Evolutionary conservation across 2,797 vertebrate species (phyloP), one percentile per base, ranked within the genome.

Genomic region (Alfaro cultratus): DNA sequence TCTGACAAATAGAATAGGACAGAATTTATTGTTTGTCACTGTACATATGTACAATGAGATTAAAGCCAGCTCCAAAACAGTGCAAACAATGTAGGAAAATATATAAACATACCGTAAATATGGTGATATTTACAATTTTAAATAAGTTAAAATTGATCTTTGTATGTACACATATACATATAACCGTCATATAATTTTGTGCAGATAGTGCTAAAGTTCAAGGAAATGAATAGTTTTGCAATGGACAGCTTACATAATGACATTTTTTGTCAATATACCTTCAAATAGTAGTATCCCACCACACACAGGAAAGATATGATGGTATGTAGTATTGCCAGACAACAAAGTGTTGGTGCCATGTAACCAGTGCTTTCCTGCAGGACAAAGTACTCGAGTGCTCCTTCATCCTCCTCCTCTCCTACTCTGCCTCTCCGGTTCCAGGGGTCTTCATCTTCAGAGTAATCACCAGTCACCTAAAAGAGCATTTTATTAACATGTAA

Each of bases 281-380:
- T 99, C 73, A 99, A 94, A 92, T 97, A 99, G 86, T 98, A 99
- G 85, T 99, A 99, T 83, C 98, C 98, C 89, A 99, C 96, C 39
- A 99, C 97, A 84, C 99, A 99, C 87, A 99, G 95, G 81, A 99
- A 97, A 18, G 99, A 99, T 92, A 99, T 98, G 91, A 99, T 73
- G 0, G 98, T 99, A 89, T 99, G 99, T 78, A 99, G 93, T 51
- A 99, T 87, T 64, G 98, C 98, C 83, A 99, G 80, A 78, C 96
- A 97, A 80, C 97, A 96, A 64, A 99, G 95, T 0, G 98, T 95
- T 0, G 99, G 99, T 0, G 98, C 99, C 99, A 99, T 99, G 86
- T 99, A 99, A 26, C 99, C 99, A 0, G 98, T 99, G 91, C 97
- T 99, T 93, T 99, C 99, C 93, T 99, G 97, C 86, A 99, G 94